Percentiles rank a stretch among this genome's conserved stretches.
These are phyloP conservation scores for Myiothlypis chrysogaster DNA, from an alignment of 2,797 vertebrate genomes.

Conservation along the genomic window DNA sequence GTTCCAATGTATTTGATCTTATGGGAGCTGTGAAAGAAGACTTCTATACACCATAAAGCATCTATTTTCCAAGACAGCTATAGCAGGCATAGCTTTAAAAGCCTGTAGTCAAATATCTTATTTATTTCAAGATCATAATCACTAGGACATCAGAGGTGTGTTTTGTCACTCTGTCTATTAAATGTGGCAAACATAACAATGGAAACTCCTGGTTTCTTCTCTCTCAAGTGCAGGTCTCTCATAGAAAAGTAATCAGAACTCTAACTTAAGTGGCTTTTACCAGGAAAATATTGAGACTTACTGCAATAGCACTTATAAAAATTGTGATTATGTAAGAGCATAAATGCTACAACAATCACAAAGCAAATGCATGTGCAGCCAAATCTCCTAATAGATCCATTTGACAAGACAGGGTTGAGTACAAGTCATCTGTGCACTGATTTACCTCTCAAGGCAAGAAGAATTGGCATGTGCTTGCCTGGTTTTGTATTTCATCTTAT, in stretches of 20 bases:
- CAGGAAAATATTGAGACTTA: background rate
- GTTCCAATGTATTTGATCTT: background rate
- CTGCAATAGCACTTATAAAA: background rate
- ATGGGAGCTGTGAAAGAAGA: background rate
- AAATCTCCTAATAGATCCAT: background rate
- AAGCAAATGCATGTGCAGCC: background rate
- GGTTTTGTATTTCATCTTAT: background rate
- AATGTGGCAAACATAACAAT: background rate
- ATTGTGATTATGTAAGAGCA: background rate
- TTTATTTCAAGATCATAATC: background rate
- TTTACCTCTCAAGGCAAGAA: background rate
- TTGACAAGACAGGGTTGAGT: background rate
- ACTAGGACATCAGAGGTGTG: background rate
- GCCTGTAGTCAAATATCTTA: background rate
- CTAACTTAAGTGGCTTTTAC: background rate
- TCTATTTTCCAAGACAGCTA: background rate
- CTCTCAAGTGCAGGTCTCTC: background rate
- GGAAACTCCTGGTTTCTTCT: background rate
- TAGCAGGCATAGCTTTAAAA: background rate
- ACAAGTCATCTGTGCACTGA: rapidly evolving
- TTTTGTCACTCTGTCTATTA: background rate
- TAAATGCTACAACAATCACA: background rate
- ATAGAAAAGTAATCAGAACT: background rate
- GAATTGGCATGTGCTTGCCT: background rate
- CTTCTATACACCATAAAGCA: background rate